Conservation (phyloP, 1,140 invertebrate species). For the Drosophila neocordata region DNA sequence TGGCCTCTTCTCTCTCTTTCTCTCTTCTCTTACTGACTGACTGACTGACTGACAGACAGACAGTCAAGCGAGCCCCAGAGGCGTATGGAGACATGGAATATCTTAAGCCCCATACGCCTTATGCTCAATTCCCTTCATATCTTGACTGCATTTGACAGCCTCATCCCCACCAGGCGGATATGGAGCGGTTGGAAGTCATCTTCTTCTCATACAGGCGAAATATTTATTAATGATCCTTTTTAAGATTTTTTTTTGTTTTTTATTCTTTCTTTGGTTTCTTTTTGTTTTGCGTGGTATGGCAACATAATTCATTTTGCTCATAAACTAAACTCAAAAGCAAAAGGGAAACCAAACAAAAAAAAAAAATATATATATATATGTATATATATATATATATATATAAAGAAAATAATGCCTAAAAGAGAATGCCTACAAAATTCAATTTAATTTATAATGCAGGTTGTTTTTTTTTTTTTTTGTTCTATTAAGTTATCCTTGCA, state of each 20-base stretch:
- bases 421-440: too few species aligned
- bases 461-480: background rate
- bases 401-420: too few species aligned
- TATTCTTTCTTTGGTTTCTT: background rate
- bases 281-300: constrained; percentile 39
- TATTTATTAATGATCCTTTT: constrained; percentile 77
- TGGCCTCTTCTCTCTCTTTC: constrained; percentile 31
- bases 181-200: constrained; percentile 27
- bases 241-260: constrained; percentile 31
- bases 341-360: constrained; percentile 12
- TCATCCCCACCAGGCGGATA: constrained; percentile 1
- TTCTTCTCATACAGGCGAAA: constrained; percentile 30
- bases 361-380: too few species aligned
- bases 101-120: constrained; percentile 5
- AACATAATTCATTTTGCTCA: constrained; percentile 63
- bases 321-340: constrained; percentile 34
- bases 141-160: constrained; percentile 12
- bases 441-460: background rate
- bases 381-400: too few species aligned
- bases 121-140: background rate
- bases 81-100: constrained; percentile 18
- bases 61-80: constrained; percentile 8
- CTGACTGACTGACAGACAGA: constrained; percentile 23
- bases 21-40: constrained; percentile 26
- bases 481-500: too few species aligned